Conservation (phyloP, 2,113 vertebrate genomes). For the Upupa epops region DNA sequence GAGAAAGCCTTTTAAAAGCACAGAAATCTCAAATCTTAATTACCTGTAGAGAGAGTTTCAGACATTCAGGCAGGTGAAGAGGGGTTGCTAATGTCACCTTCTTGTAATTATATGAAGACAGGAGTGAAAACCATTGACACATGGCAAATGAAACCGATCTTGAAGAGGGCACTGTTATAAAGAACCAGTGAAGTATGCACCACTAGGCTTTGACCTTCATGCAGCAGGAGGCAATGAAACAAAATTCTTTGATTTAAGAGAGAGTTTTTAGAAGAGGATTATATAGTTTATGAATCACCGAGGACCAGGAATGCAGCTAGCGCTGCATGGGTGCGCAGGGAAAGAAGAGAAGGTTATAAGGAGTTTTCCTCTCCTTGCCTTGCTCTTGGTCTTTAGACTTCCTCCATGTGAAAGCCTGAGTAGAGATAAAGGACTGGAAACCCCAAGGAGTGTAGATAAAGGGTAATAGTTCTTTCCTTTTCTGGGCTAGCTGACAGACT, state of each 20-base stretch:
- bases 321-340: background rate
- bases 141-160: slow-evolving; percentile 12
- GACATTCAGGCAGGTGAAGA: background rate
- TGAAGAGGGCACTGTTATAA: slow-evolving; percentile 25
- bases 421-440: background rate
- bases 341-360: background rate
- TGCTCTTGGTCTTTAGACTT: background rate
- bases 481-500: background rate
- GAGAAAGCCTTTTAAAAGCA: background rate
- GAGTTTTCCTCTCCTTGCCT: background rate
- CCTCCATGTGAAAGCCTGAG: background rate
- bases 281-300: slow-evolving; percentile 32
- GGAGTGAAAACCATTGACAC: slow-evolving; percentile 43
- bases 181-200: slow-evolving; percentile 53
- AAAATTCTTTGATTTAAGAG: slow-evolving; percentile 52
- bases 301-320: background rate
- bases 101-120: slow-evolving; percentile 41
- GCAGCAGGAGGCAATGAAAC: slow-evolving; percentile 46
- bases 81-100: slow-evolving; percentile 48
- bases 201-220: slow-evolving; percentile 63
- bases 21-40: slow-evolving; percentile 39
- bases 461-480: background rate
- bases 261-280: background rate
- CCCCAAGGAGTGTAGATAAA: background rate
- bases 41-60: background rate